phyloP scores from a whole-genome alignment of 2,113 vertebrate genomes.

The Phalacrocorax carbo region DNA sequence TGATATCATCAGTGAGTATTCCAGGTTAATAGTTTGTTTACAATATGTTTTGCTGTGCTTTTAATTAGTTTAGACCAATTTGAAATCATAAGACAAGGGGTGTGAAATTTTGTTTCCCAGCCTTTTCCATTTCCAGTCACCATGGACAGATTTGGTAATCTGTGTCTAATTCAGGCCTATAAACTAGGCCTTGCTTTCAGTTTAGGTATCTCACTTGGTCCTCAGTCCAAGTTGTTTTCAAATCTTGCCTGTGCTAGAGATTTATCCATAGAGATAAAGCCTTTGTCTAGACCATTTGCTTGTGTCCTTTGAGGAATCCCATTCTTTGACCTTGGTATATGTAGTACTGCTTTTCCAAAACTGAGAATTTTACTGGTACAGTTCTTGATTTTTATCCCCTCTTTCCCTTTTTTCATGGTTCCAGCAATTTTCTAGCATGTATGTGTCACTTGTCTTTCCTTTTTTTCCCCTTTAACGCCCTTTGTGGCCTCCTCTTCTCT shows the following conservation, averaged over 20 bases:
- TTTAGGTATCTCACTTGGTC: neutral
- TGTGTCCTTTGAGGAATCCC: neutral
- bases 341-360: neutral
- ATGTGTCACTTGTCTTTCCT: neutral
- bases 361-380: neutral
- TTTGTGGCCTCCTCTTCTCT: neutral
- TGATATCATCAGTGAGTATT: constrained; percentile 90
- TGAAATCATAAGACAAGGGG: neutral
- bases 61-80: neutral
- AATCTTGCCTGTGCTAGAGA: neutral
- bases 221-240: neutral
- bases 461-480: neutral
- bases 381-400: neutral
- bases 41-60: neutral
- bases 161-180: neutral
- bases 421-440: neutral
- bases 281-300: neutral
- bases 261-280: neutral
- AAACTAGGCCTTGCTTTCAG: neutral
- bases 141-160: neutral
- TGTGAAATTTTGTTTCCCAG: neutral
- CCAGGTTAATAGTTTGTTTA: neutral
- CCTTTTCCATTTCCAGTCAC: neutral
- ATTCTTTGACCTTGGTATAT: neutral
- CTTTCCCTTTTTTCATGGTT: neutral